These are phyloP conservation scores for Criorhina ranunculi DNA, from an alignment of 2,888 invertebrate genomes.

Conservation along the genomic window DNA sequence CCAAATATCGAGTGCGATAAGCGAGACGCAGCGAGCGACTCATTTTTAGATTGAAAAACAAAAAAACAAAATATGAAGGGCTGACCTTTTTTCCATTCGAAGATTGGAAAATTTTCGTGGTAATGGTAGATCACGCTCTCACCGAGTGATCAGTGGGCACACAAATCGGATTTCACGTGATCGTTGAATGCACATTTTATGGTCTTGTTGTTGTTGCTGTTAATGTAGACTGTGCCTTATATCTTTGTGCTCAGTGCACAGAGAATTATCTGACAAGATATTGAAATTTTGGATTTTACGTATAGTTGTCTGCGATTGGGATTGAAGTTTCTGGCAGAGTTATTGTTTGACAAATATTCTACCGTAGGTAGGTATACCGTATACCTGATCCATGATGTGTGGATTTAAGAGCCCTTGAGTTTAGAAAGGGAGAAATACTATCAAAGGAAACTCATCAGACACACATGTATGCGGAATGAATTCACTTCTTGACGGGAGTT, in stretches of 20 bases:
- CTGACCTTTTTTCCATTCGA: slow-evolving; percentile 62
- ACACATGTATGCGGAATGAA: not conserved
- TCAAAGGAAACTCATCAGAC: slow-evolving; percentile 8
- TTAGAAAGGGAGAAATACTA: not conserved
- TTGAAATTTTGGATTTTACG: not conserved
- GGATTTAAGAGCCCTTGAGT: slow-evolving; percentile 1
- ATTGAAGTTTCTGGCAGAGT: slow-evolving; percentile 12
- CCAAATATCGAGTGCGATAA: slow-evolving; percentile 41
- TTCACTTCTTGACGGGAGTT: slow-evolving; percentile 3
- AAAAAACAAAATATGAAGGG: slow-evolving; percentile 62
- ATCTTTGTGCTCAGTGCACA: slow-evolving; percentile 30
- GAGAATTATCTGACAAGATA: slow-evolving; percentile 40
- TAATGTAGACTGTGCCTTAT: slow-evolving; percentile 11
- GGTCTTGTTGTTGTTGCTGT: slow-evolving; percentile 37
- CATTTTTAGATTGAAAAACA: slow-evolving; percentile 54
- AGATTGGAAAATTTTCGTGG: slow-evolving; percentile 67
- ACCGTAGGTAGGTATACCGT: not conserved
- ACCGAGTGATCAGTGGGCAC: slow-evolving; percentile 51
- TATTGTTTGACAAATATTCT: slow-evolving; percentile 65
- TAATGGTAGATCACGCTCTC: slow-evolving; percentile 51
- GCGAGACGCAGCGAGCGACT: slow-evolving; percentile 4
- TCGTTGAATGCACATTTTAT: slow-evolving; percentile 62
- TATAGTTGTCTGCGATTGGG: slow-evolving; percentile 33
- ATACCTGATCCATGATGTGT: slow-evolving; percentile 18
- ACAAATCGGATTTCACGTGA: slow-evolving; percentile 68